Evolutionary conservation across 2,888 invertebrate species (phyloP), one percentile per base, ranked within the genome.

Genomic region (Drosophila flavopinicola): DNA sequence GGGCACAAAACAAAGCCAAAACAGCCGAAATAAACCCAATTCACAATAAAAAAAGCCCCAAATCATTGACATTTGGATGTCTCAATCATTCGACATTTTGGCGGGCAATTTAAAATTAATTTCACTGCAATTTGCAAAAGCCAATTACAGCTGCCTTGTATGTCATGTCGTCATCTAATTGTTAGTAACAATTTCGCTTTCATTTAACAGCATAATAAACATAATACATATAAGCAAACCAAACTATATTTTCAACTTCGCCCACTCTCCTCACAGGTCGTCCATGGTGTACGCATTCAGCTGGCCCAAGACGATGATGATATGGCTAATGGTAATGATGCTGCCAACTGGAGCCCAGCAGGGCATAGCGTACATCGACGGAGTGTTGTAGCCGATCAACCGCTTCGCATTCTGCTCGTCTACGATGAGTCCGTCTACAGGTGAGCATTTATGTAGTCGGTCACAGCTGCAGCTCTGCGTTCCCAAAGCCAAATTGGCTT

Each of bases 351-450:
- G 6, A 96, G 96, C 88, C 30, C 66, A 60, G 91, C 95, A 71
- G 94, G 96, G 89, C 78, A 82, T 64, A 69, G 73, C 60, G 54
- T 66, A 23, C 94, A 93, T 87, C 96, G 95, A 88, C 92, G 97
- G 64, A 96, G 95, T 87, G 93, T 70, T 27, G 61, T 53, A 38
- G 87, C 95, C 80, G 94, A 95, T 91, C 96, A 97, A 86, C 95
- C 95, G 0, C 92, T 97, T 75, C 93, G 97, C 87, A 97, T 97
- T 85, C 94, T 96, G 68, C 93, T 97, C 75, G 94, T 94, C 89
- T 97, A 97, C 88, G 97, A 97, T 89, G 94, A 95, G 76, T 97
- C 97, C 87, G 96, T 97, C 41, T 96, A 95, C 92, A 95, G 95
- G 96, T 96, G 89, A 93, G 94, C 90, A 47, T 3, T n/a, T 10